phyloP scores from a whole-genome alignment of 37 sponge, comb jelly and placozoan species.

The Spongilla lacustris region DNA sequence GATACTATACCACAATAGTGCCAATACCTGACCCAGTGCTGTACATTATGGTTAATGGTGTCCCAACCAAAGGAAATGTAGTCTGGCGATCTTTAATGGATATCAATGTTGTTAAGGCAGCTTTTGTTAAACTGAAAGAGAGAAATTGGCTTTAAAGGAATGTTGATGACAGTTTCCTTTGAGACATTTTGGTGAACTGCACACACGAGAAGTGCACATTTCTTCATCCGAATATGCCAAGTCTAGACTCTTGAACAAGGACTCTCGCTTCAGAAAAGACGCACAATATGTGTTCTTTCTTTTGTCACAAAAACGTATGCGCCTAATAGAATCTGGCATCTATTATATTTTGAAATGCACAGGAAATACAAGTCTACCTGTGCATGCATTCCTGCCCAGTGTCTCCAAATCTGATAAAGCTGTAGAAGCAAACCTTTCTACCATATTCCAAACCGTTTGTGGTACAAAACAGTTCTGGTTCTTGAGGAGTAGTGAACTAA shows the following conservation, averaged over 20 bases:
- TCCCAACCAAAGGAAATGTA: conserved; percentile 18
- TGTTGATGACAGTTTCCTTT: conserved; percentile 42
- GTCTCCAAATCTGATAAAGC: background rate
- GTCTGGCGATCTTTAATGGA: conserved; percentile 43
- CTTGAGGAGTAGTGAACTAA: conserved; percentile 18
- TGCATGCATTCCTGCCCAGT: background rate
- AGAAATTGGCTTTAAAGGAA: conserved; percentile 42
- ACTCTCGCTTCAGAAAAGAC: conserved; percentile 56
- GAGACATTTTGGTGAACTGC: conserved; percentile 63
- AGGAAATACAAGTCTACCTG: conserved; percentile 3
- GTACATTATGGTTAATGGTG: conserved; percentile 38
- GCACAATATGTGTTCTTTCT: conserved; percentile 54
- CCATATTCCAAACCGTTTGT: conserved; percentile 15
- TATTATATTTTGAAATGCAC: conserved; percentile 53
- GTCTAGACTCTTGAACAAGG: conserved; percentile 52
- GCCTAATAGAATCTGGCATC: conserved; percentile 34
- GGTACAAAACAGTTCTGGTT: conserved; percentile 38
- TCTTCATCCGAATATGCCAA: conserved; percentile 47
- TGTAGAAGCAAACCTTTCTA: conserved; percentile 22
- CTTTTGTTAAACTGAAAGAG: conserved; percentile 30
- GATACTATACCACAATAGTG: background rate
- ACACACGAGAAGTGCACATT: conserved; percentile 31
- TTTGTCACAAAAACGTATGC: conserved; percentile 45
- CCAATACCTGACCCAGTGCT: conserved; percentile 29
- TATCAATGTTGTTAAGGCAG: conserved; percentile 26